Conservation (phyloP, 1,140 invertebrate genomes). For the Hyphantria cunea region DNA sequence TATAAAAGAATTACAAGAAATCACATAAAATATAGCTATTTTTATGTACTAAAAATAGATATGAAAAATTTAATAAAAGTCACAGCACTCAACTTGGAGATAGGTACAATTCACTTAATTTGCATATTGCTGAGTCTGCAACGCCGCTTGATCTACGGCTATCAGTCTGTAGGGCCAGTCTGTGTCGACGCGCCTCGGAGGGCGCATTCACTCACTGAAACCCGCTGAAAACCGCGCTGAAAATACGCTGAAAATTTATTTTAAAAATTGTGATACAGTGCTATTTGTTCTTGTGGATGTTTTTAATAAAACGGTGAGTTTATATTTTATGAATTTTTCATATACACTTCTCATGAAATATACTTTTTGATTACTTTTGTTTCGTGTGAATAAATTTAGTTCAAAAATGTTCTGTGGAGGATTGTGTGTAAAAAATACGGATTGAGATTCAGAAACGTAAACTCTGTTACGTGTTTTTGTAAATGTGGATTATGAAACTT, state of each 20-base stretch:
- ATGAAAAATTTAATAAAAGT: not conserved
- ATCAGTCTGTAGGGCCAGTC: constrained; percentile 32
- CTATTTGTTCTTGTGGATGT: constrained; percentile 11
- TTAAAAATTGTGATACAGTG: constrained; percentile 7
- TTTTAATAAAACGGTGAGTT: not conserved
- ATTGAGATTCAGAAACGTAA: too few species aligned
- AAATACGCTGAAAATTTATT: constrained; percentile 25
- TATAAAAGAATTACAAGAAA: too few species aligned
- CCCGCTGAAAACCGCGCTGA: constrained; percentile 19
- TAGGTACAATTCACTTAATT: constrained; percentile 12
- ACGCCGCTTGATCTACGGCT: constrained; percentile 31
- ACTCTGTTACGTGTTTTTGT: too few species aligned
- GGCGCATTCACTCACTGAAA: constrained; percentile 23
- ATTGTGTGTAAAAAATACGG: too few species aligned
- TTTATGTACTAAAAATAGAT: not conserved
- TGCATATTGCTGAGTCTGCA: constrained; percentile 25
- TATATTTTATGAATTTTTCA: constrained; percentile 3
- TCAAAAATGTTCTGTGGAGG: too few species aligned
- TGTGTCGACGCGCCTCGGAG: constrained; percentile 18
- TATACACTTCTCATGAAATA: not conserved
- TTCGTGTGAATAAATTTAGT: too few species aligned
- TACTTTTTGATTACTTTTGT: not conserved
- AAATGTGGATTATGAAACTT: too few species aligned
- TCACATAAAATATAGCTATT: not conserved
- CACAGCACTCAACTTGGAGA: not conserved